Base-by-base conservation (phyloP, 2,113 vertebrate species). In the Pleuronectes platessa region DNA sequence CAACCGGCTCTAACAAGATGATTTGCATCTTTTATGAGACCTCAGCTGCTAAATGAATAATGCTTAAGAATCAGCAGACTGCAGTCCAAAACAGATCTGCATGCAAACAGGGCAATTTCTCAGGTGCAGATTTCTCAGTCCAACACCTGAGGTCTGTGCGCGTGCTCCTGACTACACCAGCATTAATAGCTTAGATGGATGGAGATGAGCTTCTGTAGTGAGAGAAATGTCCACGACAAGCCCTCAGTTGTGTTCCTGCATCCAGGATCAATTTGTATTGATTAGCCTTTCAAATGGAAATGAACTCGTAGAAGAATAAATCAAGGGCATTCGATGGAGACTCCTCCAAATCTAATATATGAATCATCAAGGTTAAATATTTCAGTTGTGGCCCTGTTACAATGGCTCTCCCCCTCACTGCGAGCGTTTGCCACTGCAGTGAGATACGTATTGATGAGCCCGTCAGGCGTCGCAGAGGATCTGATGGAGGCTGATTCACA, bases 1-100 rank as follows among this genome's bases (percentile, higher is more conserved):
- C 20, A 74, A 75, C 14, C 66, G 61, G 27, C 64, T 78, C 67
- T 68, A 68, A 73, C 76, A 71, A 75, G 65, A 81, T 26, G 23
- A 83, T 87, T 79, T 89, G 76, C 81, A 83, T 88, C 61, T 82
- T 88, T 88, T 73, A 88, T 86, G 63, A 88, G 74, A 70, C 66
- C 63, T 68, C 82, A 69, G 77, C 80, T 58, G 58, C 78, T 68
- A 74, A 82, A 78, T 75, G 69, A 81, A 67, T 79, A 82, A 87
- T 79, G 83, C 68, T 40, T 5, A 55, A 47, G 67, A 61, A 59
- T 21, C 54, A 3, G 63, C 62, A 60, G 54, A 73, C 62, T 59
- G 53, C 11, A 59, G 70, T 61, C 47, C 60, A 54, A 51, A 59
- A 67, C 42, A 71, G 64, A 81, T 79, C 51, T 78, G 83, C 55